Base-by-base conservation (phyloP, 1,140 invertebrate species). In the Drosophila arawakana region DNA sequence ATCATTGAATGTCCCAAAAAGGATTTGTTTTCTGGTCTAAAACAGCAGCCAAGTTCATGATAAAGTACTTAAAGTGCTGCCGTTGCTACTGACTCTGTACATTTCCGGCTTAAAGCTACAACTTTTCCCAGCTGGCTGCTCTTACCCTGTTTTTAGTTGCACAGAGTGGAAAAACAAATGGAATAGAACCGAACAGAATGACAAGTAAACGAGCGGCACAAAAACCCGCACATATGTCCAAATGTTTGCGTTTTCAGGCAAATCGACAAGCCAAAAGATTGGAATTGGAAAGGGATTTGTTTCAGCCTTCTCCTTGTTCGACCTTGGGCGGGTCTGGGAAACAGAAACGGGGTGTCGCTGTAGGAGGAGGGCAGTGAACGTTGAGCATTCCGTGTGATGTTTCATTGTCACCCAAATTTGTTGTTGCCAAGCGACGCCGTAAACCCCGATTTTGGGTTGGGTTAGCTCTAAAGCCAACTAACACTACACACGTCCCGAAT, bases 201-300 rank as follows among this genome's bases (percentile, higher is more conserved):
- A 46, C 63, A 78, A 39, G 46, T 41, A 60, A 73, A 67, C 70
- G 50, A 61, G 52, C 76, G 70, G 15, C 69, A 71, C 50, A 25
- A 25, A 54, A 88, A 21, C 50, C 80, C 83, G 46, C 80, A 86
- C 79, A 77, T 76, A 81, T 65, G 82, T 46, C 62, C 43, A 80
- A 63, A 65, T 46, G 55, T 44, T 70, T 78, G 54, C 30, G 15
- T 60, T 41, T 59, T 63, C 46, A 75, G 60, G 4, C 25, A 30
- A 30, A 30, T 50, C 57, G 43, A 55, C 73, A 68, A 52, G 55
- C 30, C 37, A 52, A 63, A 39, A 52, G 61, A n/a, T 39, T 60
- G 30, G 52, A 44, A 62, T 46, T 61, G 80, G 65, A 66, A 59
- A 68, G 70, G 70, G 73, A 81, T 80, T 86, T 69, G 81, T 81